phyloP scores from a whole-genome alignment of 1,140 invertebrate species.

The Ceratina japonica region DNA sequence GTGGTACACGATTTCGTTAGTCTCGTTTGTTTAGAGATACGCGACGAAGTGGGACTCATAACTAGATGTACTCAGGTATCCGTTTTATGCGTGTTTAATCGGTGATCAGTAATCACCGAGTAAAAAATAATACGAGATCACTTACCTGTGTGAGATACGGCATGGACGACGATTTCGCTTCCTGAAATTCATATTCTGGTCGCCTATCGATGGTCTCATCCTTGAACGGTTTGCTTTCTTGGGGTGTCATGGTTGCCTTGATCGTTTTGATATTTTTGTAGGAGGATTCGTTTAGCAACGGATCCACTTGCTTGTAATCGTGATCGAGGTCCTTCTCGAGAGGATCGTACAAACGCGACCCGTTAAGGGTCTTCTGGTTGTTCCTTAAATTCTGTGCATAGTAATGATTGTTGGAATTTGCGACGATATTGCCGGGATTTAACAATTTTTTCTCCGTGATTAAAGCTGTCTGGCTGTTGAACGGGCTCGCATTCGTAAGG shows the following conservation, averaged over 20 bases:
- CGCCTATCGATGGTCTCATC: background rate
- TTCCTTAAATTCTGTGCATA: slow-evolving; percentile 75
- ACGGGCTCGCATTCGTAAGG: slow-evolving; percentile 79
- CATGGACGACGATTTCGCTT: slow-evolving; percentile 4
- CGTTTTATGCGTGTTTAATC: too few species aligned
- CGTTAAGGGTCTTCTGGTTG: slow-evolving; percentile 65
- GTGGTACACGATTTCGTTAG: too few species aligned
- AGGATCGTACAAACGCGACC: slow-evolving; percentile 69
- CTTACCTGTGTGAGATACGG: slow-evolving; percentile 58
- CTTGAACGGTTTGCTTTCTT: slow-evolving; percentile 52
- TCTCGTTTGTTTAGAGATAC: too few species aligned
- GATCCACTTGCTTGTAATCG: slow-evolving; percentile 74
- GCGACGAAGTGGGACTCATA: too few species aligned
- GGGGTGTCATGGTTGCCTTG: slow-evolving; percentile 50
- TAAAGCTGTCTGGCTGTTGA: slow-evolving; percentile 76
- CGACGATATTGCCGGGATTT: slow-evolving; percentile 9
- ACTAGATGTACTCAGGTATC: too few species aligned
- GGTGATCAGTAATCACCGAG: too few species aligned
- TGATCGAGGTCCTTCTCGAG: slow-evolving; percentile 55
- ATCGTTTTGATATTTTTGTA: slow-evolving; percentile 19
- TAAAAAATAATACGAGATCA: too few species aligned
- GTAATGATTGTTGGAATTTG: slow-evolving; percentile 60
- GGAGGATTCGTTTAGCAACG: slow-evolving; percentile 61
- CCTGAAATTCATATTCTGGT: slow-evolving; percentile 49
- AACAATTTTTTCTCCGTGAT: slow-evolving; percentile 62